Evolutionary conservation across 2,797 vertebrate genomes (phyloP).

Genomic region (Micrastur ruficollis): DNA sequence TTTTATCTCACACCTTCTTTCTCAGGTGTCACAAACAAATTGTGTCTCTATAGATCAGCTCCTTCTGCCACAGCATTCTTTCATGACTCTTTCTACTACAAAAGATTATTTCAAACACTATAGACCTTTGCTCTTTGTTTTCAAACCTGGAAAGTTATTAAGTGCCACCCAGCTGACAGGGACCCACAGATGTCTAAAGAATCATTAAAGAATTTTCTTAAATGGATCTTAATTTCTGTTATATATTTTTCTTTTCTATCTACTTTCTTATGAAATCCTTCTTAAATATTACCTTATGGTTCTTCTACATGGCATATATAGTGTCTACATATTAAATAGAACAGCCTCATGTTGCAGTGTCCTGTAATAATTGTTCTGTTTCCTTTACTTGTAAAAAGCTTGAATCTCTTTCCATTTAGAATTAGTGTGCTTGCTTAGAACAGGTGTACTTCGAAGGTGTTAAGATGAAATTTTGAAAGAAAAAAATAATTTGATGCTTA

Average conservation of each 20-base stretch:
- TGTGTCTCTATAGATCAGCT: neutral
- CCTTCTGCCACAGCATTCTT: neutral
- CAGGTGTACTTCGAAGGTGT: neutral
- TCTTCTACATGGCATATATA: neutral
- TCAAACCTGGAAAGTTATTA: neutral
- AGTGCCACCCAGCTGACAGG: neutral
- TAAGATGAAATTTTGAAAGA: neutral
- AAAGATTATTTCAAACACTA: neutral
- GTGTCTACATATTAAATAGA: neutral
- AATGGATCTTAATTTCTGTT: neutral
- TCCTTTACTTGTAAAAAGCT: neutral
- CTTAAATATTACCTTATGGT: neutral
- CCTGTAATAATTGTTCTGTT: neutral
- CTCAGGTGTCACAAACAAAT: neutral
- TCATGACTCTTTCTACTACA: neutral
- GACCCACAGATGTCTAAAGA: neutral
- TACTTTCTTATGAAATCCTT: neutral
- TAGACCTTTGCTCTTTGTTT: neutral
- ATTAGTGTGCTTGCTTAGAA: neutral
- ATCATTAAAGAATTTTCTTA: neutral
- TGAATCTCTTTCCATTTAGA: neutral
- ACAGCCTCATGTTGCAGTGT: neutral
- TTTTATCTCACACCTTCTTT: neutral
- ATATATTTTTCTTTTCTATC: neutral
- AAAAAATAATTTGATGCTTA: rapidly evolving